phyloP scores from a whole-genome alignment of 2,113 vertebrate genomes.

The Cairina moschata region DNA sequence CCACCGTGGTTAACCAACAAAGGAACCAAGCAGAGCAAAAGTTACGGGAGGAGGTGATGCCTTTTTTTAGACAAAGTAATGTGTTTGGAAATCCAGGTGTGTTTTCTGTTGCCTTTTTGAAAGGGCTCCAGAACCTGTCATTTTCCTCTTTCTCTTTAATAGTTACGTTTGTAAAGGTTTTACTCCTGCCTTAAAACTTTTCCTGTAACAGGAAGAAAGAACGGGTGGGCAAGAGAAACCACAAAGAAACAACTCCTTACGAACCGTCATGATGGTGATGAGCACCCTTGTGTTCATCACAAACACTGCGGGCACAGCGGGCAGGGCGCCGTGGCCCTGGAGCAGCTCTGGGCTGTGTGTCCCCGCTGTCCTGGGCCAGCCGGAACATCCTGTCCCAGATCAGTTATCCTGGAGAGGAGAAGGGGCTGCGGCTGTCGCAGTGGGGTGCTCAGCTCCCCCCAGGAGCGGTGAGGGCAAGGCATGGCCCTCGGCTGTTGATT shows the following conservation, averaged over 20 bases:
- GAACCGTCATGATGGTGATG: background rate
- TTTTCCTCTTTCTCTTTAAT: background rate
- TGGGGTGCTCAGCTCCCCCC: fast-evolving
- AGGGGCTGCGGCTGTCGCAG: background rate
- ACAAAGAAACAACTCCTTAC: fast-evolving
- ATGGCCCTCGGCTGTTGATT: fast-evolving
- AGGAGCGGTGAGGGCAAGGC: fast-evolving
- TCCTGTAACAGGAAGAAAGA: background rate
- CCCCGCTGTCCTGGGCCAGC: too few relatives aligned
- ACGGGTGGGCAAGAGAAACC: background rate
- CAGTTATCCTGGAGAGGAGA: background rate
- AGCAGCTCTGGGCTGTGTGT: background rate
- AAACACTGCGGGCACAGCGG: background rate
- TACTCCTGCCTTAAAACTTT: background rate
- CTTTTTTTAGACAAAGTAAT: background rate
- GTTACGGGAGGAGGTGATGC: background rate
- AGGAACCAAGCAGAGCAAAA: background rate
- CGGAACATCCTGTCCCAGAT: too few relatives aligned
- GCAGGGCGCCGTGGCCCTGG: too few relatives aligned
- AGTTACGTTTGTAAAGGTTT: background rate
- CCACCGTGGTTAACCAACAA: background rate
- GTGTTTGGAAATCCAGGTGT: background rate
- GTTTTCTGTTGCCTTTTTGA: background rate
- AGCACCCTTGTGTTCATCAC: background rate
- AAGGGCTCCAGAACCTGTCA: background rate